Evolutionary conservation across 1,140 invertebrate species (phyloP).

Genomic region (Pseudoatta argentina): DNA sequence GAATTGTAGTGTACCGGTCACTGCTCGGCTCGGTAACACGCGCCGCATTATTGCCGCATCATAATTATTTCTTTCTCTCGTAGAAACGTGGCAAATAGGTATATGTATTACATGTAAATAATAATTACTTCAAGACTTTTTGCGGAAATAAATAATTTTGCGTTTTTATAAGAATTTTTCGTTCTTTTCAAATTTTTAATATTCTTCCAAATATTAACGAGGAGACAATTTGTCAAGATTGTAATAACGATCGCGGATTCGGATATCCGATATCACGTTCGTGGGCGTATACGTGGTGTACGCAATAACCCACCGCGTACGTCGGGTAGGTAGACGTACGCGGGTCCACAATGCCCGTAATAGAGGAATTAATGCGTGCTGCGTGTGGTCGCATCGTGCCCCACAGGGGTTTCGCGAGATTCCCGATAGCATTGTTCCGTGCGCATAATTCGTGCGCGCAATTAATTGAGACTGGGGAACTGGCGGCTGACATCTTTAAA

Average conservation of each 20-base stretch:
- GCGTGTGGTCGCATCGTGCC: slow-evolving; percentile 77
- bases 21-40: slow-evolving; percentile 17
- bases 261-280: slow-evolving; percentile 78
- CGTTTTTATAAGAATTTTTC: background rate
- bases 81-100: background rate
- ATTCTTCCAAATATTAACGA: background rate
- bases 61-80: slow-evolving; percentile 30
- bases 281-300: slow-evolving; percentile 71
- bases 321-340: slow-evolving; percentile 36
- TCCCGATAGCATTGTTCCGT: slow-evolving; percentile 79
- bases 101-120: background rate
- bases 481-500: slow-evolving; percentile 74
- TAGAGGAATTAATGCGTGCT: slow-evolving; percentile 82
- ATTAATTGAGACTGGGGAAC: slow-evolving; percentile 78
- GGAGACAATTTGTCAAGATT: slow-evolving; percentile 10
- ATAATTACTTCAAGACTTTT: background rate
- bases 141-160: background rate
- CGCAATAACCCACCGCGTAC: slow-evolving; percentile 59
- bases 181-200: background rate
- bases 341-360: slow-evolving; percentile 78
- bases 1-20: slow-evolving; percentile 68
- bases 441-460: slow-evolving; percentile 73
- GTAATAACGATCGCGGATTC: slow-evolving; percentile 70
- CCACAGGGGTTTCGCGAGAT: slow-evolving; percentile 77
- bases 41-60: background rate